Evolutionary conservation across 1,140 invertebrate genomes (phyloP), one percentile per base, ranked within the genome.

Genomic region (Drosophila serrata): DNA sequence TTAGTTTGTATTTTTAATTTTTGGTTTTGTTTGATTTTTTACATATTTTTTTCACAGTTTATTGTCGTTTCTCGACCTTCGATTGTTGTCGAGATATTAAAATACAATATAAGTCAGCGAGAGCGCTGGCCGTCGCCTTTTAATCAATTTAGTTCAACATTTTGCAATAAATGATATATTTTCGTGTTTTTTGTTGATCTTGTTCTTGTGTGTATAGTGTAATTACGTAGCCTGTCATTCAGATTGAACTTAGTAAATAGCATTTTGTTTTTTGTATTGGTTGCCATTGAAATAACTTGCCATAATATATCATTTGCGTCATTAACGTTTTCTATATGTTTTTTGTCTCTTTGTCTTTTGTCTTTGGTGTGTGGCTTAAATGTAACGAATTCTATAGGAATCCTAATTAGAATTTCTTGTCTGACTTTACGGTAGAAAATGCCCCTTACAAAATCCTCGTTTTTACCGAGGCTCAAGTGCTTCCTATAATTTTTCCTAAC

Each of bases 51-150:
- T 92, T 92, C 91, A 92, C 92, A 92, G 91, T 92, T 92, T 92
- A 92, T 92, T 92, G 91, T 92, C 91, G 91, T 91, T 92, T 92
- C 91, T 92, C 91, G 91, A 92, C 91, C 60, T 80, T 92, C 82
- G 84, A 91, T 86, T 90, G 79, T 79, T 88, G 91, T 92, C 91
- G 91, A 92, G 91, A 92, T 91, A 92, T 91, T 91, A 91, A 92
- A 92, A 88, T 91, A 91, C 82, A 90, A 84, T 91, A 90, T 67
- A 77, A 68, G 73, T 70, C 76, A 64, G 55, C 78, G 63, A 74
- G 65, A 58, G 58, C 60, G 87, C 76, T 81, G 61, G 35, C 63
- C 62, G 22, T 73, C 43, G 56, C 57, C 31, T 42, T 68, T 63
- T 72, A 56, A 64, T 68, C 43, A 63, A 57, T 75, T 60, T 79